Conservation (phyloP, 2,888 invertebrate genomes). For the Hyposoter dolosus region DNA sequence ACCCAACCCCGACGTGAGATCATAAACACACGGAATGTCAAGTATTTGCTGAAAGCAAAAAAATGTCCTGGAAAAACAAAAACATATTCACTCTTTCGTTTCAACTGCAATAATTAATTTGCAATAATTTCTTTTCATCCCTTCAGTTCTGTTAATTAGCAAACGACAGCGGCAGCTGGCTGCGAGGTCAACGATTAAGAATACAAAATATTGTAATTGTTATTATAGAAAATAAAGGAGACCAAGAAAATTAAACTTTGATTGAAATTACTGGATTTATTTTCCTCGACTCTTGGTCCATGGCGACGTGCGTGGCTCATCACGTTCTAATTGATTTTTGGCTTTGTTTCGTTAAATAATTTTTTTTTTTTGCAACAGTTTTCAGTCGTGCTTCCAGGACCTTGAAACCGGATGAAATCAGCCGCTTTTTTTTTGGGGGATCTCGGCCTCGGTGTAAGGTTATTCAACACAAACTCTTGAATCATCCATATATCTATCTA, state of each 20-base stretch:
- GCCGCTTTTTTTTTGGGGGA: not conserved
- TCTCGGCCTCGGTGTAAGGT: not conserved
- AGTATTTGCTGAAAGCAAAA: not conserved
- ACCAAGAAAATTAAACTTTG: slow-evolving; percentile 25
- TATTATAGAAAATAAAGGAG: no score
- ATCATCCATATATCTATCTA: no score
- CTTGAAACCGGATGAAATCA: slow-evolving; percentile 43
- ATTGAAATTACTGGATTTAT: slow-evolving; percentile 14
- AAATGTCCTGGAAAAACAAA: not conserved
- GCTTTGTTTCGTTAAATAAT: not conserved
- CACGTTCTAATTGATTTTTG: not conserved
- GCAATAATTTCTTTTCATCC: not conserved
- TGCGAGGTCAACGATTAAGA: no score
- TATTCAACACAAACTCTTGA: not conserved
- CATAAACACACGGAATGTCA: slow-evolving; percentile 5
- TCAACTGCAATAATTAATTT: not conserved
- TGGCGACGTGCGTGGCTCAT: not conserved
- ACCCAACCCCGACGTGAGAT: slow-evolving; percentile 27
- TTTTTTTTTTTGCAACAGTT: not conserved
- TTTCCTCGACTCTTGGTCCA: slow-evolving; percentile 9
- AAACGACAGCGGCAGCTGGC: not conserved
- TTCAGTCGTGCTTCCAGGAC: not conserved
- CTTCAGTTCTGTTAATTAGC: not conserved
- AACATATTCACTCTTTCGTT: not conserved
- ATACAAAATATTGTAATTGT: no score